phyloP scores from a whole-genome alignment of 23 tunicate genomes.

The Halocynthia roretzi region DNA sequence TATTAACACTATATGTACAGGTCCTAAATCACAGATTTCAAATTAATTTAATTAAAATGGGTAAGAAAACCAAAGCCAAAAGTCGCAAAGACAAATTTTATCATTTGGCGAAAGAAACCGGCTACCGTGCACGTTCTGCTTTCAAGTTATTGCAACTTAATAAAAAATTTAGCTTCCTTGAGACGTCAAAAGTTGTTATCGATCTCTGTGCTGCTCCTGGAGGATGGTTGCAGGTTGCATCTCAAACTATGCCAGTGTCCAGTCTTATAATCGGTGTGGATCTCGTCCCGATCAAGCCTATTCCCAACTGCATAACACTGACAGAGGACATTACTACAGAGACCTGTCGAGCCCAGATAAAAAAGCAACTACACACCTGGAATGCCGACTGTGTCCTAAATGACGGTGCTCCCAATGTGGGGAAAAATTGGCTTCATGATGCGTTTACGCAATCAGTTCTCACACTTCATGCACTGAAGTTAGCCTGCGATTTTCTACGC shows the following conservation, averaged over 20 bases:
- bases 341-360: conserved; percentile 60
- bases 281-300: conserved; percentile 85
- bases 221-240: conserved; percentile 98
- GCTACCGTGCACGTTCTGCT: conserved; percentile 95
- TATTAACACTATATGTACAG: too few relatives aligned
- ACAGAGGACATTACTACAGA: conserved; percentile 98
- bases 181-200: conserved; percentile 75
- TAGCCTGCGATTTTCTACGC: conserved; percentile 76
- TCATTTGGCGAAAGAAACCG: conserved; percentile 93
- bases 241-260: conserved; percentile 90
- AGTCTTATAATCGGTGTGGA: conserved; percentile 88
- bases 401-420: conserved; percentile 99
- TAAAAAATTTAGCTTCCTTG: conserved; percentile 82
- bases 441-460: conserved; percentile 92
- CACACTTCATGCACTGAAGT: conserved; percentile 68
- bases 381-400: conserved; percentile 91
- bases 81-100: conserved; percentile 92
- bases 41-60: conserved; percentile 40
- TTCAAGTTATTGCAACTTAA: conserved; percentile 93
- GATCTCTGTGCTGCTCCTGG: conserved; percentile 99
- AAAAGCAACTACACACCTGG: conserved; percentile 61
- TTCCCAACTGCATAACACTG: conserved; percentile 76
- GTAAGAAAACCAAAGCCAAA: conserved; percentile 69
- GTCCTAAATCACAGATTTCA: neutral
- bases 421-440: conserved; percentile 98